Percentiles rank a stretch among this genome's conserved stretches.
phyloP scores from a whole-genome alignment of 2,113 vertebrate species.

The Dromiciops gliroides region DNA sequence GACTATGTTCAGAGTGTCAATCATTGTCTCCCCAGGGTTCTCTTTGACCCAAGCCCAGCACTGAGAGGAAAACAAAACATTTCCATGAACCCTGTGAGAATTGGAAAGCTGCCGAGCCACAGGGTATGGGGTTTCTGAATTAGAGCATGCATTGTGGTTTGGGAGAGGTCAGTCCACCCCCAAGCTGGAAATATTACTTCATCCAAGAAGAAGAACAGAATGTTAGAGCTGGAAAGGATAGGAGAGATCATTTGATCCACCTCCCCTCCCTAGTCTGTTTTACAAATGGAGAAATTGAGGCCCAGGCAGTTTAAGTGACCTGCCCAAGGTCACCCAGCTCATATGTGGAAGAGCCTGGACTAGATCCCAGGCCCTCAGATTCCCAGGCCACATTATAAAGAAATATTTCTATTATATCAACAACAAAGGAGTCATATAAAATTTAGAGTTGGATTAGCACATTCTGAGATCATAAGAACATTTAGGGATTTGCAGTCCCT shows the following conservation, averaged over 20 bases:
- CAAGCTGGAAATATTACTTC: neutral
- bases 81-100: slow-evolving; percentile 22
- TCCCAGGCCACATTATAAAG: neutral
- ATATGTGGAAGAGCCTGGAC: neutral
- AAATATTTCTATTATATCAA: neutral
- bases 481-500: neutral
- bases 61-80: neutral
- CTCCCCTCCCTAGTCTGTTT: no score
- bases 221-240: neutral
- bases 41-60: neutral
- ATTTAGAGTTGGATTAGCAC: neutral
- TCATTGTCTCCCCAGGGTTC: neutral
- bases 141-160: neutral
- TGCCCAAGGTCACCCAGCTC: neutral
- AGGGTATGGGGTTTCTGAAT: neutral
- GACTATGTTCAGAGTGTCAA: neutral
- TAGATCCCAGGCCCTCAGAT: neutral
- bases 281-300: neutral
- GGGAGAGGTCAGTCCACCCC: neutral
- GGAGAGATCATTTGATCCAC: neutral
- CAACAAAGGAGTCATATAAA: neutral
- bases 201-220: neutral
- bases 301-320: neutral
- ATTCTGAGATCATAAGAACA: neutral
- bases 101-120: neutral